Base-by-base conservation (phyloP, 2,113 vertebrate genomes). In the Hypanus sabinus region DNA sequence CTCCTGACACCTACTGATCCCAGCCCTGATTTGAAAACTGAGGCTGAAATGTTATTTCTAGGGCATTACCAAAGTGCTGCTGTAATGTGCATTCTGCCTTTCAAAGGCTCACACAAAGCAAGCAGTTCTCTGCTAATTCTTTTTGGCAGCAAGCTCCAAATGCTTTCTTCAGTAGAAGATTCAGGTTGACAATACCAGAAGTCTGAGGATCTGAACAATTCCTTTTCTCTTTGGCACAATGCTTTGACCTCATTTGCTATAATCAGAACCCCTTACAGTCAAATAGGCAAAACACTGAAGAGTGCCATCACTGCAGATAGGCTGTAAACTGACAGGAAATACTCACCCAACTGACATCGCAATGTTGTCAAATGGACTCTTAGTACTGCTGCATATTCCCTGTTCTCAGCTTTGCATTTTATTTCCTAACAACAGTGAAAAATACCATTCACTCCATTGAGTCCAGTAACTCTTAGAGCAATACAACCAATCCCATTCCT, bases 211-310 rank as follows among this genome's bases (percentile, higher is more conserved):
- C 27, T 7, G 55, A 87, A 24, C 55, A 87, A 60, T 87, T 87
- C 57, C 3, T 88, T 88, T 88, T 88, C 62, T 88, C 85, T 88
- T n/a, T 88, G 16, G n/a, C 30, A 88, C 60, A 62, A n/a, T 88
- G 85, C 85, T 88, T 88, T 88, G 30, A 88, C 85, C 85, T 88
- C 85, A 88, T 65, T 88, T 57, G 65, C 85, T 88, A 88, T 88
- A 38, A 65, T 88, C 60, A 88, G 85, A 88, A 88, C 57, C 55
- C 27, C 27, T 65, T 65, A 62, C 85, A 88, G 30, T 65, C 85
- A 88, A 88, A 88, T 88, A 27, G 60, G 30, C 57, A 8, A 62
- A 88, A 65, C 62, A 62, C 85, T 33, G 85, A 16, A 60, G 57
- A 88, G 60, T 16, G 30, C 18, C 27, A 62, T 88, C 27, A 83